A percentile compares a stretch with the other conserved stretches of the same genome.
These are phyloP conservation scores for Trichosurus vulpecula DNA, from an alignment of 2,797 vertebrate species.

Conservation along the genomic window DNA sequence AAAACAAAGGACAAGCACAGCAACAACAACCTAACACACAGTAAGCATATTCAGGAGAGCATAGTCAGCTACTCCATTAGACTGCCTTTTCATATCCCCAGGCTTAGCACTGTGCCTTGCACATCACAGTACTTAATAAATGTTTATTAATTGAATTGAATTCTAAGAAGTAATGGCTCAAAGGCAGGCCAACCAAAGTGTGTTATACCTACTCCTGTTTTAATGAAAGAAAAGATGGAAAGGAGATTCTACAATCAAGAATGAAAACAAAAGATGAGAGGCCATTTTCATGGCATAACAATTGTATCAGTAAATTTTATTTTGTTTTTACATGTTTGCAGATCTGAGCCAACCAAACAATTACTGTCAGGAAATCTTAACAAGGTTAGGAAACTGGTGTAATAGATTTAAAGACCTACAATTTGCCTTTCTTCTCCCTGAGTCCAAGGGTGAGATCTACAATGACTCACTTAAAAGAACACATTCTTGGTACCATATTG, in stretches of 20 bases:
- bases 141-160: background rate
- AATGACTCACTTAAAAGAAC: background rate
- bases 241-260: background rate
- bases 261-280: background rate
- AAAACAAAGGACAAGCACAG: no score
- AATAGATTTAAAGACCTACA: rapidly evolving
- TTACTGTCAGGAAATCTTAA: no score
- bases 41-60: no score
- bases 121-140: background rate
- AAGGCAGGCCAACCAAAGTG: background rate
- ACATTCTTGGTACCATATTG: background rate
- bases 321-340: rapidly evolving
- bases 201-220: background rate
- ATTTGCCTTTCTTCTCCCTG: background rate
- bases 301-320: background rate
- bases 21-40: no score
- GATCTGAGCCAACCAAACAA: background rate
- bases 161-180: background rate
- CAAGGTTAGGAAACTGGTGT: background rate
- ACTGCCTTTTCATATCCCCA: background rate
- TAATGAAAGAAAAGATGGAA: background rate
- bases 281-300: background rate
- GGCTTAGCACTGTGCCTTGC: background rate
- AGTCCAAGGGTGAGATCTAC: background rate
- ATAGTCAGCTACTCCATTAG: background rate